A percentile compares a stretch with the other conserved stretches of the same genome.
These are phyloP conservation scores for Eremophila alpestris DNA, from an alignment of 2,797 vertebrate species.

Conservation along the genomic window DNA sequence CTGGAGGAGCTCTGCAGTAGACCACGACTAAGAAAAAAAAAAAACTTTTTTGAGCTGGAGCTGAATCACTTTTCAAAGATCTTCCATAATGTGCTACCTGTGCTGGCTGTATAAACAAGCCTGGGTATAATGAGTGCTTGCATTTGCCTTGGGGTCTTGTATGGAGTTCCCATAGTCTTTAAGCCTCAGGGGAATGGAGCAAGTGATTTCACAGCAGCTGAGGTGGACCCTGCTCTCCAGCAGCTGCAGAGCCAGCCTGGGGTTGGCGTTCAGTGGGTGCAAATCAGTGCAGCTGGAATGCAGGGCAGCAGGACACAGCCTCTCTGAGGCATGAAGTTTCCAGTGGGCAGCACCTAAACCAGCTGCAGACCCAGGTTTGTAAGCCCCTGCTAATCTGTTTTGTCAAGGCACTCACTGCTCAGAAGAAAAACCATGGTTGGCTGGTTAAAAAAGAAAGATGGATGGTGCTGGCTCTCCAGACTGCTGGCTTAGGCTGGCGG, in stretches of 20 bases:
- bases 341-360: background rate
- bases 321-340: background rate
- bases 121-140: background rate
- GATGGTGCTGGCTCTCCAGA: background rate
- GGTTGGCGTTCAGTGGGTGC: accelerated
- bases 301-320: background rate
- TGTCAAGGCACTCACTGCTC: background rate
- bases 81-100: background rate
- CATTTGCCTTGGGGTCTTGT: background rate
- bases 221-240: background rate
- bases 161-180: accelerated
- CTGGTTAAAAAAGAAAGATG: background rate
- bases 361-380: accelerated
- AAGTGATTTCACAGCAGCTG: background rate
- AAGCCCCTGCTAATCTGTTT: background rate
- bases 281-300: background rate
- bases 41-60: background rate
- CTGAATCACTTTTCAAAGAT: background rate
- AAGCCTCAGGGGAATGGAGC: background rate
- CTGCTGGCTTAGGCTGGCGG: background rate
- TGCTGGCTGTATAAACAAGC: background rate
- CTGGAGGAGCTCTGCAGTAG: background rate
- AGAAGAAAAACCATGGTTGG: background rate
- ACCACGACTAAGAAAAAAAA: background rate
- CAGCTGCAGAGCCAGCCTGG: background rate